These are phyloP conservation scores for fruit fly (Drosophila melanogaster) DNA, from an alignment of 1,140 invertebrate genomes.

Conservation along the genomic window DNA sequence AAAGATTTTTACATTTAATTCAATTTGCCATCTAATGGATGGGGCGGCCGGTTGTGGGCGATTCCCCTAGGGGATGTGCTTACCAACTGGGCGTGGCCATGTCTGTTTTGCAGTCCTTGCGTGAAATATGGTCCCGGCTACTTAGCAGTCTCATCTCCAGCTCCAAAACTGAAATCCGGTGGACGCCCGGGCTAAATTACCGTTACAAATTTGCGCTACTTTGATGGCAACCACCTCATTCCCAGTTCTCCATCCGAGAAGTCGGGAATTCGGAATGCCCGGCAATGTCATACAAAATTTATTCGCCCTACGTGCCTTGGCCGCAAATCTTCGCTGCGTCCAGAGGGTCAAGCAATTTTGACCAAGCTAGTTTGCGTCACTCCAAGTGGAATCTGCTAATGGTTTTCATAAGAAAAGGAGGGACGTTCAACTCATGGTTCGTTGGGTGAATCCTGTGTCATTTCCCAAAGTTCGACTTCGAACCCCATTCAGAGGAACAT, in stretches of 20 bases:
- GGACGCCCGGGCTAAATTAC: slow-evolving; percentile 60
- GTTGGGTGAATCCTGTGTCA: slow-evolving; percentile 28
- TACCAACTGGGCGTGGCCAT: slow-evolving; percentile 42
- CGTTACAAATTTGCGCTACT: slow-evolving; percentile 57
- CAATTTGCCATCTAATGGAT: slow-evolving; percentile 54
- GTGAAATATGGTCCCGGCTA: slow-evolving; percentile 52
- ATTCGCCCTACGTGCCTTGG: slow-evolving; percentile 60
- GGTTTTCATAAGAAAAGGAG: slow-evolving; percentile 18
- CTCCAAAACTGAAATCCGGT: slow-evolving; percentile 32
- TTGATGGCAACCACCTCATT: slow-evolving; percentile 27
- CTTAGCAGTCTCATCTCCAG: slow-evolving; percentile 33
- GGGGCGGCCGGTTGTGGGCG: slow-evolving; percentile 1
- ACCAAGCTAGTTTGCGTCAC: slow-evolving; percentile 30
- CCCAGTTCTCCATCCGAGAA: background rate
- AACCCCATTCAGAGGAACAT: background rate
- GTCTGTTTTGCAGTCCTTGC: slow-evolving; percentile 58
- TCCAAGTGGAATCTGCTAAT: slow-evolving; percentile 54
- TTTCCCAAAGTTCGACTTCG: background rate
- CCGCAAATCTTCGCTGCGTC: slow-evolving; percentile 45
- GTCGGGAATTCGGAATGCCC: slow-evolving; percentile 18
- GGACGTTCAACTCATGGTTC: slow-evolving; percentile 49
- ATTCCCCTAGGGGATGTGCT: background rate
- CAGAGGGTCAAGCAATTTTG: slow-evolving; percentile 33
- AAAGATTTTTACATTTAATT: slow-evolving; percentile 82
- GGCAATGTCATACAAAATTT: slow-evolving; percentile 57